Percentiles rank a stretch among this genome's conserved stretches.
Conservation (phyloP, 2,797 vertebrate genomes). For the Sylvia borin region DNA sequence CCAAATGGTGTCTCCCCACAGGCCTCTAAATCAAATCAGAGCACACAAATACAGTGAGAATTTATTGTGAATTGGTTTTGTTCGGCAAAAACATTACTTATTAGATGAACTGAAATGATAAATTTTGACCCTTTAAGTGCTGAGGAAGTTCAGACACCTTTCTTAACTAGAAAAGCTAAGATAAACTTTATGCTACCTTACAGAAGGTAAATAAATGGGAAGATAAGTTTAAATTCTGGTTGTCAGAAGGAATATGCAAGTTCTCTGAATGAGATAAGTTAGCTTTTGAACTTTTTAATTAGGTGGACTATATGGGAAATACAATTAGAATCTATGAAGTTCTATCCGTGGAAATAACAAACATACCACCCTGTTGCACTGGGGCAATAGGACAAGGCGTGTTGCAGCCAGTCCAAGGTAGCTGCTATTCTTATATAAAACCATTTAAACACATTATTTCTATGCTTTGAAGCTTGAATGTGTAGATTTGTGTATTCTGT, state of each 20-base stretch:
- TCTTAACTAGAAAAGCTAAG: slow-evolving; percentile 61
- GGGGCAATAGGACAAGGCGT: background rate
- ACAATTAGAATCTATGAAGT: background rate
- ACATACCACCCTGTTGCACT: background rate
- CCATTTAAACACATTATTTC: background rate
- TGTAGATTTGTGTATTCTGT: background rate
- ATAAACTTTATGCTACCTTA: slow-evolving; percentile 13
- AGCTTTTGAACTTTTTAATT: background rate
- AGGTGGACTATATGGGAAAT: background rate
- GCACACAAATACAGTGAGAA: slow-evolving; percentile 98
- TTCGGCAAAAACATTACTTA: slow-evolving; percentile 97
- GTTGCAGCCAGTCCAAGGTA: background rate
- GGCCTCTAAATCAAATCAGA: slow-evolving; percentile 99
- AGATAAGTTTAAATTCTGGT: background rate
- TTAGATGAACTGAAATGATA: slow-evolving; percentile 92
- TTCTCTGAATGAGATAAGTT: background rate
- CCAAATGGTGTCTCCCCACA: slow-evolving; percentile 99
- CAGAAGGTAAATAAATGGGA: background rate
- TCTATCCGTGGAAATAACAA: background rate
- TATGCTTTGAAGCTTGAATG: background rate
- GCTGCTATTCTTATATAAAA: background rate
- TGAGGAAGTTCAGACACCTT: slow-evolving; percentile 66
- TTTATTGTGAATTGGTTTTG: slow-evolving; percentile 99
- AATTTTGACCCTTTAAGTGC: slow-evolving; percentile 87
- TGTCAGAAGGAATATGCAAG: background rate